Evolutionary conservation across 1,140 invertebrate genomes (phyloP).

Genomic region (Euura saliciscinereae): DNA sequence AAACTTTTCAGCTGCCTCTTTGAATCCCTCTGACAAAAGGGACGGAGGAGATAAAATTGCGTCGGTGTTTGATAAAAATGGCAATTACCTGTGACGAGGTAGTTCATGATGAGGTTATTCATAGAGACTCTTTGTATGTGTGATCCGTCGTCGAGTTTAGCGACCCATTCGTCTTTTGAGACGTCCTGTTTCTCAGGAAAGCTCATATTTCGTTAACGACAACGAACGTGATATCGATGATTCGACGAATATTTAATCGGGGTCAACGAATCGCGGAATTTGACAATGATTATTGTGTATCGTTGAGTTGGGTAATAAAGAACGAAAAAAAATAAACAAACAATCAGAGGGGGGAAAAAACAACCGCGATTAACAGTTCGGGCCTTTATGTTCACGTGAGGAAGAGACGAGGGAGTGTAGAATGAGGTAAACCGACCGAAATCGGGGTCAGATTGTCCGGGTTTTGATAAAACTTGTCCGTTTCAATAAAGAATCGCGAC

Average conservation of each 20-base stretch:
- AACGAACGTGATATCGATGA: background rate
- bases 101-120: constrained; percentile 99
- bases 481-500: too few species aligned
- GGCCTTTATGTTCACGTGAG: too few species aligned
- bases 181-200: constrained; percentile 53
- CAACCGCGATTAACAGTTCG: too few species aligned
- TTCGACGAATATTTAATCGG: background rate
- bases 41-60: constrained; percentile 12
- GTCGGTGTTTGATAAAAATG: constrained; percentile 24
- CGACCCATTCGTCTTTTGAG: constrained; percentile 55
- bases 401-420: too few species aligned
- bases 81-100: constrained; percentile 88
- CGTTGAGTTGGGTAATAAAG: too few species aligned
- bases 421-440: too few species aligned
- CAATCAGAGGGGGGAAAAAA: too few species aligned
- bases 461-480: too few species aligned
- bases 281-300: background rate
- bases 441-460: too few species aligned
- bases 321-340: too few species aligned
- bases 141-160: constrained; percentile 68
- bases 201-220: constrained; percentile 40
- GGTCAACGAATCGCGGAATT: background rate
- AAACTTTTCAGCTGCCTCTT: constrained; percentile 97
- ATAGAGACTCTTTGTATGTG: constrained; percentile 89
- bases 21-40: constrained; percentile 85